These are phyloP conservation scores for Gadopsis marmoratus DNA, from an alignment of 2,797 vertebrate species.

Conservation along the genomic window DNA sequence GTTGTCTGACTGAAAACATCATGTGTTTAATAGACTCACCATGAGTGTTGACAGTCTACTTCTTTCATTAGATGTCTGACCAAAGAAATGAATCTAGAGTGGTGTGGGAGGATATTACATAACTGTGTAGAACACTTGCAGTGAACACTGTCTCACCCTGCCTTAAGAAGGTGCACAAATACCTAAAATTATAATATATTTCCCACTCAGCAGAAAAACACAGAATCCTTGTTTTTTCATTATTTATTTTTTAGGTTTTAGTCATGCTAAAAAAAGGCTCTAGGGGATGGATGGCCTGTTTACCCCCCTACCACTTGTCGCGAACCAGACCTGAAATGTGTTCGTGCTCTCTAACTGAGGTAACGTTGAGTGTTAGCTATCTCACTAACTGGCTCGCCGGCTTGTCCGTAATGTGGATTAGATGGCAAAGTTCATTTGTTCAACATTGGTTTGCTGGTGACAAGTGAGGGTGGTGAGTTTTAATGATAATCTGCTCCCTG, in stretches of 20 bases:
- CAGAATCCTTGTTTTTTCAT: neutral
- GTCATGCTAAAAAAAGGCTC: neutral
- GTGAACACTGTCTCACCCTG: conserved; percentile 18
- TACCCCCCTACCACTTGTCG: too few species aligned
- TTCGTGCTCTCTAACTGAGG: too few species aligned
- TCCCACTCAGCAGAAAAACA: neutral
- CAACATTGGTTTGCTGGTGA: too few species aligned
- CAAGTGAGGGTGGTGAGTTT: too few species aligned
- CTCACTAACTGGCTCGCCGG: too few species aligned
- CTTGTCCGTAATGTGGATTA: too few species aligned
- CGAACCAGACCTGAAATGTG: too few species aligned
- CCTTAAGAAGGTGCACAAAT: conserved; percentile 36
- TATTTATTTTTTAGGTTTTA: neutral
- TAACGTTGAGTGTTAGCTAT: too few species aligned
- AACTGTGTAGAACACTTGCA: conserved; percentile 23
- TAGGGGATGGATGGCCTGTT: neutral
- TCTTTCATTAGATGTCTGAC: conserved; percentile 27
- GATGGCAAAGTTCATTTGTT: too few species aligned
- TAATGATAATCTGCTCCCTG: too few species aligned
- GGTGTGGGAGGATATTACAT: conserved; percentile 45
- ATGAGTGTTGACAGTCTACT: conserved; percentile 9
- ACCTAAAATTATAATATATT: conserved; percentile 2
- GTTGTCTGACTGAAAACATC: neutral
- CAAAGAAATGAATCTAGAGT: conserved; percentile 21
- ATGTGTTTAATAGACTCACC: conserved; percentile 27